Evolutionary conservation across 2,888 invertebrate species (phyloP).

Genomic region (Laothoe populi): DNA sequence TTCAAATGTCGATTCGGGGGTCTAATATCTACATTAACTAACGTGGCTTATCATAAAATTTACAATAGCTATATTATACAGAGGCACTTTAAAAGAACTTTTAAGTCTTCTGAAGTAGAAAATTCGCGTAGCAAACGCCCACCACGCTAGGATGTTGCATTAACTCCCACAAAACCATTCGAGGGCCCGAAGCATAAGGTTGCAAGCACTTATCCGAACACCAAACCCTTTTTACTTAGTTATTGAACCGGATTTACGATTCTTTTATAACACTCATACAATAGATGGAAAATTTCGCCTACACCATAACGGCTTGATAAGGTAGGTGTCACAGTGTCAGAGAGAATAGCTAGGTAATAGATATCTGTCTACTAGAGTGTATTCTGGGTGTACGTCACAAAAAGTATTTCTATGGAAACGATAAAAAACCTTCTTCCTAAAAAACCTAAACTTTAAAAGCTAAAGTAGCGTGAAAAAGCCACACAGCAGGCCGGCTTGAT

Average conservation of each 20-base stretch:
- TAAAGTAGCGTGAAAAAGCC: no score
- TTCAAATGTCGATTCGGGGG: no score
- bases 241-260: conserved; percentile 23
- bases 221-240: conserved; percentile 13
- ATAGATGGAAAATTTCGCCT: conserved; percentile 49
- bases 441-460: no score
- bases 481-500: no score
- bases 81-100: not conserved
- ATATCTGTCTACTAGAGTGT: not conserved
- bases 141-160: not conserved
- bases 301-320: conserved; percentile 45
- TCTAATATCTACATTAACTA: no score
- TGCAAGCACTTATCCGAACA: not conserved
- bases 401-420: no score
- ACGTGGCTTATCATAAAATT: not conserved
- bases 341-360: not conserved
- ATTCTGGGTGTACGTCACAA: no score
- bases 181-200: not conserved
- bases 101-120: not conserved
- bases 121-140: not conserved
- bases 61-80: not conserved
- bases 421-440: no score
- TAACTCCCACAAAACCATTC: not conserved
- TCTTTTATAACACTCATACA: conserved; percentile 20
- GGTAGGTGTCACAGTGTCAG: not conserved